A percentile compares a stretch with the other conserved stretches of the same genome.
phyloP scores from a whole-genome alignment of 2,888 invertebrate species.

The Tinea trinotella region DNA sequence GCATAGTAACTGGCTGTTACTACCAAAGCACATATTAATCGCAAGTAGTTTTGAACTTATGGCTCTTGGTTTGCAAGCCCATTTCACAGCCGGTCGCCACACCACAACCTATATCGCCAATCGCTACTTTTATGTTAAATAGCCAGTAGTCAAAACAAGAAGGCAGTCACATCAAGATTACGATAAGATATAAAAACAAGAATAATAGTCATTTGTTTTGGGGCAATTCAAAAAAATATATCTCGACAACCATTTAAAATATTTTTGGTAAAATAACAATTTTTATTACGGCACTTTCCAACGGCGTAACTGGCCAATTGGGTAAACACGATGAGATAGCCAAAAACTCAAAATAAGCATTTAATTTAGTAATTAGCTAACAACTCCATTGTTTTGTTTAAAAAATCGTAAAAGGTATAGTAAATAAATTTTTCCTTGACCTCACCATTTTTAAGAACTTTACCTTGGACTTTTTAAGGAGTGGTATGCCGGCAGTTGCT shows the following conservation, averaged over 20 bases:
- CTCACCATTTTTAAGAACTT: too few species aligned
- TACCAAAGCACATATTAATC: too few species aligned
- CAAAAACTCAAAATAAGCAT: constrained; percentile 3
- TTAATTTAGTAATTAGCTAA: too few species aligned
- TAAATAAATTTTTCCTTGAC: too few species aligned
- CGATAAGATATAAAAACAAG: constrained; percentile 27
- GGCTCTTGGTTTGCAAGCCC: too few species aligned
- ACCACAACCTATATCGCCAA: background rate
- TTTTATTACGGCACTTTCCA: constrained; percentile 8
- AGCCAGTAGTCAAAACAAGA: constrained; percentile 5
- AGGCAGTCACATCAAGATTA: constrained; percentile 25
- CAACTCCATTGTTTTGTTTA: too few species aligned
- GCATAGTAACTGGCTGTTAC: too few species aligned
- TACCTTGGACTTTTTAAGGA: too few species aligned
- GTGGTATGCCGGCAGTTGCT: too few species aligned
- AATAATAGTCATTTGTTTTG: constrained; percentile 29
- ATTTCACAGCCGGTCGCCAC: too few species aligned
- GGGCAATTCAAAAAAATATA: constrained; percentile 25
- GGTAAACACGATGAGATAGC: constrained; percentile 13
- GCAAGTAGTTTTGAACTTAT: too few species aligned
- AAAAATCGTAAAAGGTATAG: too few species aligned
- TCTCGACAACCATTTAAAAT: constrained; percentile 16
- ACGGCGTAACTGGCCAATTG: constrained; percentile 4
- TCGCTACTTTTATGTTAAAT: background rate
- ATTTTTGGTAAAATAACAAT: background rate